A percentile compares a stretch with the other conserved stretches of the same genome.
phyloP scores from a whole-genome alignment of 2,113 vertebrate species.

The Odocoileus hemionus region DNA sequence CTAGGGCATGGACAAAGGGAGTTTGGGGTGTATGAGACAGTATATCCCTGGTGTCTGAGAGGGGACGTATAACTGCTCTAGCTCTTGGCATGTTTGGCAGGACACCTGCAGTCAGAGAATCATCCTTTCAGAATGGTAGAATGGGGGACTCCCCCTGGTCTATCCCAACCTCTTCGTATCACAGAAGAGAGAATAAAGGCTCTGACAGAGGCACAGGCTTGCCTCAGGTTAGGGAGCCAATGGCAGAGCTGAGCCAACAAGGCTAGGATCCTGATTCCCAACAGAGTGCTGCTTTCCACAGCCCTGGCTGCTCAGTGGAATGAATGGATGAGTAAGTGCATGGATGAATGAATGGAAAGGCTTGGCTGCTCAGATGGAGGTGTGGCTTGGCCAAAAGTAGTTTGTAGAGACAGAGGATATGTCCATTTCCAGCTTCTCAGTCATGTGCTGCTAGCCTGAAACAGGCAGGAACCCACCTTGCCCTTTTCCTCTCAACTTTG shows the following conservation, averaged over 20 bases:
- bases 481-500: background rate
- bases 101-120: background rate
- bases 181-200: background rate
- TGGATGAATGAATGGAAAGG: background rate
- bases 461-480: background rate
- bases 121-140: background rate
- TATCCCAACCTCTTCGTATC: background rate
- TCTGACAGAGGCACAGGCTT: background rate
- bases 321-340: conserved; percentile 1
- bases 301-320: background rate
- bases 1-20: background rate
- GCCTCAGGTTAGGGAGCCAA: background rate
- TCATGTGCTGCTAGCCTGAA: background rate
- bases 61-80: background rate
- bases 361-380: background rate
- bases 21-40: background rate
- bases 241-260: background rate
- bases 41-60: background rate
- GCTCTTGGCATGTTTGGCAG: background rate
- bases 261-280: background rate
- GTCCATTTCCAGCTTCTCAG: background rate
- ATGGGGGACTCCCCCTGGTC: background rate
- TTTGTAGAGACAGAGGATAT: background rate
- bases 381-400: background rate
- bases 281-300: background rate